phyloP scores from a whole-genome alignment of 2,888 invertebrate genomes.

The Hermodice carunculata region DNA sequence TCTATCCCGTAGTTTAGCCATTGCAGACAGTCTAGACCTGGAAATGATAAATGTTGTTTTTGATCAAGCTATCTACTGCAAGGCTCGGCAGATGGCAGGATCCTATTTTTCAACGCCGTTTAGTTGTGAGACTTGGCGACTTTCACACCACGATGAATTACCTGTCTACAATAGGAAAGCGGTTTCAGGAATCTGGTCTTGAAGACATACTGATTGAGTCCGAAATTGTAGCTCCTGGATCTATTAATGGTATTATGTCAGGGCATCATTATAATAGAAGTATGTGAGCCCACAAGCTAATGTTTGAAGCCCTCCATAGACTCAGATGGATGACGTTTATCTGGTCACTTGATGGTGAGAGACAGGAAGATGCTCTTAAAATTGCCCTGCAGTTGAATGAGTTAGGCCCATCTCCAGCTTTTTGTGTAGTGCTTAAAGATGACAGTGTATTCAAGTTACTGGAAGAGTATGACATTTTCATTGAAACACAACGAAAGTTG shows the following conservation, averaged over 20 bases:
- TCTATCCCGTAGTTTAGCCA: not conserved
- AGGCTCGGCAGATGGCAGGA: conserved; percentile 7
- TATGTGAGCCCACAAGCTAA: conserved; percentile 4
- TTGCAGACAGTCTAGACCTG: not conserved
- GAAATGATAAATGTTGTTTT: not conserved
- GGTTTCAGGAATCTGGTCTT: conserved; percentile 15
- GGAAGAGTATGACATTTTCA: not conserved
- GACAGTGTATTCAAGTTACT: not conserved
- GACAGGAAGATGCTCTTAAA: not conserved
- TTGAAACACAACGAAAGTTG: not conserved
- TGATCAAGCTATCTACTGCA: conserved; percentile 13
- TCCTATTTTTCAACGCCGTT: not conserved
- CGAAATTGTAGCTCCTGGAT: conserved; percentile 7
- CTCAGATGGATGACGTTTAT: not conserved
- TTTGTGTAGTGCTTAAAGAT: not conserved
- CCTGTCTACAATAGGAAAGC: not conserved
- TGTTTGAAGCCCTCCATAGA: conserved; percentile 5
- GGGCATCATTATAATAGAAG: conserved; percentile 13
- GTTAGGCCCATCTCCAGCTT: not conserved
- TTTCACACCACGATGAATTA: not conserved
- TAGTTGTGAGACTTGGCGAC: not conserved
- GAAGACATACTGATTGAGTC: conserved; percentile 6
- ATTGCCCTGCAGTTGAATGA: not conserved
- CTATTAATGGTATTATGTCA: not conserved
- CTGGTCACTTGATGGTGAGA: not conserved